A percentile compares a stretch with the other conserved stretches of the same genome.
Evolutionary conservation across 2,888 invertebrate genomes (phyloP).

Genomic region (Agonopterix subpropinquella): DNA sequence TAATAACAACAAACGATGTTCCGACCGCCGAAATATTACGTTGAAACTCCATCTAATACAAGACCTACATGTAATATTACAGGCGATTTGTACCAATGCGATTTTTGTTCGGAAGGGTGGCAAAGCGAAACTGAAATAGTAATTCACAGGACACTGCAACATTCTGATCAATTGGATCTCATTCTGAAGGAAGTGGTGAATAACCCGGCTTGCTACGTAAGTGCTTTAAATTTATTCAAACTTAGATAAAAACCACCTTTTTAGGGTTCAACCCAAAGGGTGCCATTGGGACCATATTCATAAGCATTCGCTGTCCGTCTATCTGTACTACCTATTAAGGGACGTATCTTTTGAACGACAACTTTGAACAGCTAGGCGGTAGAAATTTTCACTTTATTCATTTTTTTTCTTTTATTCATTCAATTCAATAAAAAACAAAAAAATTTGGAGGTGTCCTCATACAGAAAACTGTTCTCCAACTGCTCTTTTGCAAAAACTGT

Average conservation of each 20-base stretch:
- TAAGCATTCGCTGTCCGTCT: background rate
- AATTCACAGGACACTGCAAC: background rate
- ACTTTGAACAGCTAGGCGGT: background rate
- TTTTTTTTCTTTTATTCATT: too few species aligned
- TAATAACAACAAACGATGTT: background rate
- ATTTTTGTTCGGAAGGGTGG: background rate
- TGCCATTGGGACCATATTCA: background rate
- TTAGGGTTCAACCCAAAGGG: background rate
- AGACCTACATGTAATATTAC: too few species aligned
- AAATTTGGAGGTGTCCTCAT: background rate
- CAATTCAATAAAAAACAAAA: background rate
- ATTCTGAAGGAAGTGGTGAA: background rate
- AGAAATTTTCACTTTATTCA: too few species aligned
- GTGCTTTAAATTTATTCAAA: background rate
- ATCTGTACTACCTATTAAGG: background rate
- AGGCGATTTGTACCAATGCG: background rate
- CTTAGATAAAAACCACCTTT: background rate
- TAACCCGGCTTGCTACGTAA: background rate
- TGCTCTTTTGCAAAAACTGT: too few species aligned
- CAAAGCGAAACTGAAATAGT: background rate
- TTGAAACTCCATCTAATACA: background rate
- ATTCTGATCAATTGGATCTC: background rate
- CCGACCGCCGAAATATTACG: background rate
- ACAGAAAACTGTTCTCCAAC: background rate
- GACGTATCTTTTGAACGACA: background rate